Base-by-base conservation (phyloP, 1,140 invertebrate genomes). In the Philaenus spumarius region DNA sequence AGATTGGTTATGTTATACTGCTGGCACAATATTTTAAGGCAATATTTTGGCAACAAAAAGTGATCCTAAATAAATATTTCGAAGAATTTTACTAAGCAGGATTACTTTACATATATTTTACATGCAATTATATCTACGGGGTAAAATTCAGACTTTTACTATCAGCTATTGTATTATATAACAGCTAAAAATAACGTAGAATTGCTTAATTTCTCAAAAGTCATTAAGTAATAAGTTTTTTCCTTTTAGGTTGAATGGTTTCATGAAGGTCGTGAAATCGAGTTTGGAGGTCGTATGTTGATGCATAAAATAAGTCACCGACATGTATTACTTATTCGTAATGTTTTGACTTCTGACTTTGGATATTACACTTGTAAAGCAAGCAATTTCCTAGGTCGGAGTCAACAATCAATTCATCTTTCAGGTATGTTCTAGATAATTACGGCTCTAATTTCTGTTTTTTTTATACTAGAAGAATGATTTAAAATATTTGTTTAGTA, bases 351-450 rank as follows among this genome's bases (percentile, higher is more conserved):
- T 40, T 72, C 74, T 1, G 89, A 93, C 70, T 82, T 90, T 55
- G 89, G 88, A 0, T 79, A 80, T 61, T 92, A 91, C 67, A 80
- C 83, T 0, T 92, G 89, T 69, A 77, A 80, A 23, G 89, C 87
- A 0, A 79, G 82, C 30, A 93, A 92, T 69, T 77, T 77, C 15
- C 68, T 88, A 6, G 89, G 87, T 1, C 71, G 66, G 15, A 73
- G 68, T 19, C 73, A 77, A 37, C 72, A 73, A 20, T 69, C 64
- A 9, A 75, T 85, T 23, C 77, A 83, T 62, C 68, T 85, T 12
- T 82, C 80, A 26, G 73, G 73, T 73, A 61, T 37, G 45, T 30
- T 39, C 26, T 20, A 43, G 19, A 26, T 20, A 22, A 2, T 20
- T n/a, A 26, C 23, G n/a, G n/a, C n/a, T n/a, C n/a, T n/a, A n/a